phyloP scores from a whole-genome alignment of 2,113 vertebrate species.

The Neodontobutis hainanensis region DNA sequence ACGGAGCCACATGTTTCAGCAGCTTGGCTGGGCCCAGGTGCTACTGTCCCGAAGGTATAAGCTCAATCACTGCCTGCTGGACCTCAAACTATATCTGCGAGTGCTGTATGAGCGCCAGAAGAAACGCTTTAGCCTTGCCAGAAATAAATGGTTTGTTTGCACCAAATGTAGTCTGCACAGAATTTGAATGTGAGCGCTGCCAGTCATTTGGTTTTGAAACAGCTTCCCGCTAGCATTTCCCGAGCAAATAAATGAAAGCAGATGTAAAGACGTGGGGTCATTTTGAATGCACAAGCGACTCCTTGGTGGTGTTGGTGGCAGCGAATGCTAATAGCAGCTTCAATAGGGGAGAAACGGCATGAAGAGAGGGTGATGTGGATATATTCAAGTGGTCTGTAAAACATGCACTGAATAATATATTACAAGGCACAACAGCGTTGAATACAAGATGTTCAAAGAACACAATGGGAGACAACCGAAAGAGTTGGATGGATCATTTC shows the following conservation, averaged over 20 bases:
- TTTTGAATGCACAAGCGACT: neutral
- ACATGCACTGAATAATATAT: constrained; percentile 7
- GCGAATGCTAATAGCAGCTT: neutral
- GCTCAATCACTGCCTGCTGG: neutral
- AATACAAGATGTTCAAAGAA: neutral
- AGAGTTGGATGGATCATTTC: no score
- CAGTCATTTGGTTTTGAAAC: constrained; percentile 4
- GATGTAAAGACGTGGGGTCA: constrained; percentile 1
- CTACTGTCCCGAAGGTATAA: constrained; percentile 89
- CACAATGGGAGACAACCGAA: neutral
- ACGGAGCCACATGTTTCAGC: constrained; percentile 89
- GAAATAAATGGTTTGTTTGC: constrained; percentile 6
- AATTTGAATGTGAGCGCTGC: neutral
- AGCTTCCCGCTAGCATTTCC: neutral
- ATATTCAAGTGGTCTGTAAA: constrained; percentile 4
- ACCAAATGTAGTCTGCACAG: neutral
- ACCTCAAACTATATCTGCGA: neutral
- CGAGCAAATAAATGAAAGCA: neutral
- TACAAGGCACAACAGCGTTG: neutral
- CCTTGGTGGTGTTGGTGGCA: neutral
- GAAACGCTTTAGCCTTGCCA: neutral
- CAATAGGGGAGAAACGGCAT: neutral
- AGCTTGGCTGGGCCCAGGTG: constrained; percentile 86
- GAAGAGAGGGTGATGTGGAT: neutral
- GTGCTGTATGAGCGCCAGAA: neutral